phyloP scores from a whole-genome alignment of 2,797 vertebrate species.

The Myripristis murdjan region DNA sequence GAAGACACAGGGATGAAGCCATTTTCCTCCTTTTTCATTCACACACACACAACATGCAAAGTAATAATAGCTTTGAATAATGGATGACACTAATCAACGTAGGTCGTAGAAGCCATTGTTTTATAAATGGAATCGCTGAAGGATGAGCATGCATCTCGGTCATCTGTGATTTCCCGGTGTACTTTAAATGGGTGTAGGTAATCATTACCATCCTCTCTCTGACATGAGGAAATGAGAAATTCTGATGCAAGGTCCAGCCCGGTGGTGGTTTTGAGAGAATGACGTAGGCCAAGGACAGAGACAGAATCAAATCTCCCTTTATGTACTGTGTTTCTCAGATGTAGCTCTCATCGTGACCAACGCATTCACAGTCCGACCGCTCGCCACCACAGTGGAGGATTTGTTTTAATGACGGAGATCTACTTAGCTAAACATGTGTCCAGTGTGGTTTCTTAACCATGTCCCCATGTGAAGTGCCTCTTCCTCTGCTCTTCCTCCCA shows the following conservation, averaged over 20 bases:
- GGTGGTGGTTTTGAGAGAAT: background rate
- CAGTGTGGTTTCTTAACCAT: conserved; percentile 24
- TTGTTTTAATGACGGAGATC: conserved; percentile 22
- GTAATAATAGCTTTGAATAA: conserved; percentile 25
- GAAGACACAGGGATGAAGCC: conserved; percentile 60
- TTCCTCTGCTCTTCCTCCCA: conserved; percentile 35
- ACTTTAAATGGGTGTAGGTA: conserved; percentile 27
- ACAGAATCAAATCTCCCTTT: background rate
- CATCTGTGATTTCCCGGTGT: conserved; percentile 18
- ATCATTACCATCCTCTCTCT: conserved; percentile 32
- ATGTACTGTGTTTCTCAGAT: conserved; percentile 1
- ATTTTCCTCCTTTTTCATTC: conserved; percentile 55
- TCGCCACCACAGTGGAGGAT: conserved; percentile 17
- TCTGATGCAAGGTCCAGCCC: conserved; percentile 11
- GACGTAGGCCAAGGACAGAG: conserved; percentile 5
- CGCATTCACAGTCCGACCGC: conserved; percentile 15
- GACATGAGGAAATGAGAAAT: conserved; percentile 25
- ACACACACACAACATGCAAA: conserved; percentile 36
- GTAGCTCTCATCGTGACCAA: conserved; percentile 20
- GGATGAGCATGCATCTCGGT: conserved; percentile 31
- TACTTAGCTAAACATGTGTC: conserved; percentile 33
- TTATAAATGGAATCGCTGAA: conserved; percentile 22
- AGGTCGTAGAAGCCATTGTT: conserved; percentile 29
- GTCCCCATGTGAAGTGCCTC: conserved; percentile 76
- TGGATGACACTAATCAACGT: conserved; percentile 32